A percentile compares a stretch with the other conserved stretches of the same genome.
Evolutionary conservation across 2,888 invertebrate species (phyloP).

Genomic region (Anthophora plumipes): DNA sequence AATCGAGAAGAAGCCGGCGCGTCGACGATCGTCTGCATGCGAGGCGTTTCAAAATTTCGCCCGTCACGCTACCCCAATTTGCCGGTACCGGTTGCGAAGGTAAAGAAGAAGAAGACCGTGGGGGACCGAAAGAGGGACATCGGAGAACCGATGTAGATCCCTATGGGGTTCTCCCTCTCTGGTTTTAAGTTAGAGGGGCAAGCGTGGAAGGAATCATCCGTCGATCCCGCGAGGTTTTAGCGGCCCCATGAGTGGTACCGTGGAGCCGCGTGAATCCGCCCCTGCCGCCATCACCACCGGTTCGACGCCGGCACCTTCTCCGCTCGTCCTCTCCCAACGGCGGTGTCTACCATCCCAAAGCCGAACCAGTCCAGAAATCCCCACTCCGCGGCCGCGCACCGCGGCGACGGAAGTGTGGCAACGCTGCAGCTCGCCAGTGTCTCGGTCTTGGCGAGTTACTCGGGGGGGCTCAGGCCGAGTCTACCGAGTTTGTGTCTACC

Average conservation of each 20-base stretch:
- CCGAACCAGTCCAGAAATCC: constrained; percentile 80
- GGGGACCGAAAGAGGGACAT: not conserved
- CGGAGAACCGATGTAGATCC: constrained; percentile 5
- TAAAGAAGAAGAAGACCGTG: not conserved
- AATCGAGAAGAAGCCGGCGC: constrained; percentile 49
- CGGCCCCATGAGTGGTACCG: constrained; percentile 23
- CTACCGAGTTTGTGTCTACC: constrained; percentile 83
- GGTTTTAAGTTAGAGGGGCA: not conserved
- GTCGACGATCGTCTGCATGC: constrained; percentile 63
- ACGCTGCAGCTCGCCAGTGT: constrained; percentile 81
- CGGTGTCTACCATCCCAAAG: constrained; percentile 72
- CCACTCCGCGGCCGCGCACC: constrained; percentile 71
- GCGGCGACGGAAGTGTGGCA: constrained; percentile 82
- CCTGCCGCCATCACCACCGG: constrained; percentile 84
- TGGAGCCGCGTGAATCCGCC: constrained; percentile 63
- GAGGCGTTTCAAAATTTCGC: constrained; percentile 41
- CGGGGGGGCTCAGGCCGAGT: constrained; percentile 82
- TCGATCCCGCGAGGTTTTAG: constrained; percentile 5
- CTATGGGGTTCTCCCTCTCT: constrained; percentile 25
- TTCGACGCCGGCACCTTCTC: constrained; percentile 72
- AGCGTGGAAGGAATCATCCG: constrained; percentile 6
- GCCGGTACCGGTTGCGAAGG: constrained; percentile 12
- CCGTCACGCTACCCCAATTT: constrained; percentile 57
- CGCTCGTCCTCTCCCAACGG: constrained; percentile 69
- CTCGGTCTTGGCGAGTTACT: constrained; percentile 82